Evolutionary conservation across 2,113 vertebrate species (phyloP).

Genomic region (Terrapene triunguis): DNA sequence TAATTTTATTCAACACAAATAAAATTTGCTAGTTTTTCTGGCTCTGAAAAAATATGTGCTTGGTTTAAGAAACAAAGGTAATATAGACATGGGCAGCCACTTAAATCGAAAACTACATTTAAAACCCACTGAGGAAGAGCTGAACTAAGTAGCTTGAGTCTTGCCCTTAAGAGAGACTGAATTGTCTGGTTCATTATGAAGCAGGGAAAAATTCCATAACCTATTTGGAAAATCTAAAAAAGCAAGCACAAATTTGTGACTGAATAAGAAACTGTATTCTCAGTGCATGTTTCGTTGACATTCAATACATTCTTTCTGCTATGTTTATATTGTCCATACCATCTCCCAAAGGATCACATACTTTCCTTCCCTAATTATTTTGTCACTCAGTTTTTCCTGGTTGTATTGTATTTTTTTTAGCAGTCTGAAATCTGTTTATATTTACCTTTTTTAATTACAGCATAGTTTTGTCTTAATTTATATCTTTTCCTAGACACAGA

Average conservation of each 20-base stretch:
- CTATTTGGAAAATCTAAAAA: fast-evolving
- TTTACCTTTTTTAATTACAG: background rate
- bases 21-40: background rate
- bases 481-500: background rate
- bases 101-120: background rate
- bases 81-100: background rate
- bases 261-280: background rate
- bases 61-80: background rate
- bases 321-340: background rate
- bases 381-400: background rate
- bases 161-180: background rate
- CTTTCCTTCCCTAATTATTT: background rate
- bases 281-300: background rate
- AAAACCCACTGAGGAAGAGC: background rate
- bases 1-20: background rate
- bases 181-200: background rate
- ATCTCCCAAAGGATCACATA: background rate
- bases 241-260: background rate
- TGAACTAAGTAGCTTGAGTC: background rate
- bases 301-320: background rate
- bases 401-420: background rate
- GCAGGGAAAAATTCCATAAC: background rate
- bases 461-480: background rate
- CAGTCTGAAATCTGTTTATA: background rate
- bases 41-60: background rate